A percentile compares a stretch with the other conserved stretches of the same genome.
Evolutionary conservation across 2,113 vertebrate genomes (phyloP).

Genomic region (Prietella phreatophila): DNA sequence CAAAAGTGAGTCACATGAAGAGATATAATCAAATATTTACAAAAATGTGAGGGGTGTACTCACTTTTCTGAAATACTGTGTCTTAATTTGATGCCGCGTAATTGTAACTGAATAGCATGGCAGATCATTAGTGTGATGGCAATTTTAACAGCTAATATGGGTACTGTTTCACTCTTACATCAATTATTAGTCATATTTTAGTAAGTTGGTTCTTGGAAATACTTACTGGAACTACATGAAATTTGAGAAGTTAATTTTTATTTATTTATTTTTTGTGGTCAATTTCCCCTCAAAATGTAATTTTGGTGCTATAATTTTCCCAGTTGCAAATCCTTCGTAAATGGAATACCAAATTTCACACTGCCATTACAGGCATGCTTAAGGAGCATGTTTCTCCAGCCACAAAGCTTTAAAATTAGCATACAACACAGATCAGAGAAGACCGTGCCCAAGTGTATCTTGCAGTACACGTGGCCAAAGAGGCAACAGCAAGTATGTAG

Average conservation of each 20-base stretch:
- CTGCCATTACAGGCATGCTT: neutral
- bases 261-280: no score
- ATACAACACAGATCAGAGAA: neutral
- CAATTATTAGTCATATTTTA: neutral
- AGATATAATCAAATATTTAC: no score
- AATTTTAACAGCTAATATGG: neutral
- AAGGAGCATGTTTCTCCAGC: neutral
- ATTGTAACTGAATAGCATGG: neutral
- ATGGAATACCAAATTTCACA: neutral
- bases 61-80: no score
- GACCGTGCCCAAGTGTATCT: neutral
- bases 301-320: neutral
- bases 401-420: neutral
- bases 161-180: neutral
- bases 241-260: neutral
- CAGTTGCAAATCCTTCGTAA: neutral
- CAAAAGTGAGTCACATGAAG: no score
- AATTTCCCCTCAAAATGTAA: neutral
- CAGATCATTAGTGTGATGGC: neutral
- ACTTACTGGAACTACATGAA: neutral
- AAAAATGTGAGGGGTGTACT: no score
- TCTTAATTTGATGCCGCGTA: neutral
- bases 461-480: neutral
- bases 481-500: neutral
- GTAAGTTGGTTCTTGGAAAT: neutral